These are phyloP conservation scores for Neotoma lepida DNA, from an alignment of 2,113 vertebrate species.

Conservation along the genomic window DNA sequence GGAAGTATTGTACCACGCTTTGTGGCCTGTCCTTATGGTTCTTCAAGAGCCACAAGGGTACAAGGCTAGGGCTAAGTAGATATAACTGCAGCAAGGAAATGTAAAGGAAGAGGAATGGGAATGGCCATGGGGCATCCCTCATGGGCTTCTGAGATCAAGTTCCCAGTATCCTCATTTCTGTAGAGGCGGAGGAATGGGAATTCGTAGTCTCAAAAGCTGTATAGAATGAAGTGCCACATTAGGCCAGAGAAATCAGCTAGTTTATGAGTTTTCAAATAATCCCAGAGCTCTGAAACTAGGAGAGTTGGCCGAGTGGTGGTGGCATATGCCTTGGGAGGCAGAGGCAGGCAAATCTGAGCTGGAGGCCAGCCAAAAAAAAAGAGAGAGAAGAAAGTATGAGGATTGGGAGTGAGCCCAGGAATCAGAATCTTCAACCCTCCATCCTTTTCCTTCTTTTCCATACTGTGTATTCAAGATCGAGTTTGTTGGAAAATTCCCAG, in stretches of 20 bases:
- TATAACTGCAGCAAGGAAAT: accelerated
- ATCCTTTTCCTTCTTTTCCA: not conserved
- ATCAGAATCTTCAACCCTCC: not conserved
- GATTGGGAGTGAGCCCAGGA: not conserved
- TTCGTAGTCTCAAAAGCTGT: accelerated
- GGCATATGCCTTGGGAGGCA: not conserved
- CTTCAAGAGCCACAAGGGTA: not conserved
- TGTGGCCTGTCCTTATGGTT: not conserved
- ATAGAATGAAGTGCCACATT: not conserved
- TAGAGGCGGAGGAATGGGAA: not conserved
- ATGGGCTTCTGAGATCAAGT: not conserved
- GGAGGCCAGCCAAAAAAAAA: not conserved
- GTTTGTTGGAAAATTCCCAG: not conserved
- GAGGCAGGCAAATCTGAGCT: not conserved
- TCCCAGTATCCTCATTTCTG: not conserved
- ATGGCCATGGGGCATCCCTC: not conserved
- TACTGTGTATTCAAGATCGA: not conserved
- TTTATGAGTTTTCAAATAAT: accelerated
- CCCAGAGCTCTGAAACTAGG: not conserved
- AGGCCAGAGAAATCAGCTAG: too few relatives aligned
- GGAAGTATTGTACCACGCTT: not conserved
- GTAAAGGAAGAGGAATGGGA: accelerated
- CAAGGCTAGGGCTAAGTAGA: not conserved
- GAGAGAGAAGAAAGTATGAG: not conserved
- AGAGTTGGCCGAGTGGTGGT: not conserved